Percentiles rank a stretch among this genome's conserved stretches.
These are phyloP conservation scores for Cromileptes altivelis DNA, from an alignment of 2,113 vertebrate species.

Conservation along the genomic window DNA sequence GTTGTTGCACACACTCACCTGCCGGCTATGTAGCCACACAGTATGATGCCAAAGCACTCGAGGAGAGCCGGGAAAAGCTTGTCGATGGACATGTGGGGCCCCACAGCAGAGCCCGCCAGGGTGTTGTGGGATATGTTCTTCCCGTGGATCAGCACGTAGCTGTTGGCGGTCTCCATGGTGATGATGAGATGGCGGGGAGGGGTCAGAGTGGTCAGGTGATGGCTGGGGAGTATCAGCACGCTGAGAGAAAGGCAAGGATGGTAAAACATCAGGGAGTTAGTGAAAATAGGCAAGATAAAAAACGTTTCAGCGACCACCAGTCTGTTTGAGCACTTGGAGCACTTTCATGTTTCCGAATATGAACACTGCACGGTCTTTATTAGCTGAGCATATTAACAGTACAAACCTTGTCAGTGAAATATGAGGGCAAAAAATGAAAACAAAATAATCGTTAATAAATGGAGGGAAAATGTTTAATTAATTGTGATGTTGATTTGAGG, in stretches of 20 bases:
- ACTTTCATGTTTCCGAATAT: too few relatives aligned
- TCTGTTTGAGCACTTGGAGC: too few relatives aligned
- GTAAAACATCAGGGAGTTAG: background rate
- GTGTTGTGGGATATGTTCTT: conserved; percentile 85
- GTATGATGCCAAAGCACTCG: conserved; percentile 96
- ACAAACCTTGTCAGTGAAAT: too few relatives aligned
- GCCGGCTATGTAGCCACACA: conserved; percentile 96
- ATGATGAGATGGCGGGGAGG: background rate
- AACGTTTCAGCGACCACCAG: too few relatives aligned
- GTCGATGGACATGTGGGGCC: conserved; percentile 92
- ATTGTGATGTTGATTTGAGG: too few relatives aligned
- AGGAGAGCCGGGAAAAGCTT: conserved; percentile 95
- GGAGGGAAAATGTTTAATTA: too few relatives aligned
- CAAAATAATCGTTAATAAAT: too few relatives aligned
- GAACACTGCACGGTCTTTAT: too few relatives aligned
- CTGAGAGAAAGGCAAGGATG: background rate
- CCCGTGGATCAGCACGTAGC: conserved; percentile 79
- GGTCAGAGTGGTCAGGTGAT: background rate
- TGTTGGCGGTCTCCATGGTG: conserved; percentile 76
- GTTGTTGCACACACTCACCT: conserved; percentile 52
- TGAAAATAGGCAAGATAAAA: background rate
- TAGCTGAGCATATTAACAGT: too few relatives aligned
- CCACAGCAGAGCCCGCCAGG: conserved; percentile 55
- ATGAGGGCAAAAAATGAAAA: too few relatives aligned
- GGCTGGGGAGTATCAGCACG: conserved; percentile 3